Conservation (phyloP, 1,140 invertebrate genomes). For the Drosophila ambigua region DNA sequence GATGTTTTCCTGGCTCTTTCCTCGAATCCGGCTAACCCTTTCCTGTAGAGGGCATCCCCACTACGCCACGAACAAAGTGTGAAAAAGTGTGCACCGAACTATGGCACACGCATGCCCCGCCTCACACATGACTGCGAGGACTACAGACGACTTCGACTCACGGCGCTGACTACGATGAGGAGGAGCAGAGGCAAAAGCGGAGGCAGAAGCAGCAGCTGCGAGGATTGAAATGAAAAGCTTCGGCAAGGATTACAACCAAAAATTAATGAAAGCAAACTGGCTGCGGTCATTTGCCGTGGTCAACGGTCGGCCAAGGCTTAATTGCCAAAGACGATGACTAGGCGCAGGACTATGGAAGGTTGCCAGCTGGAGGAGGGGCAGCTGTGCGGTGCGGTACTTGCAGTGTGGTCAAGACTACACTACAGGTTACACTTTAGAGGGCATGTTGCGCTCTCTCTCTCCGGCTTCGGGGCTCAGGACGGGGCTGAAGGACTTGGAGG, state of each 20-base stretch:
- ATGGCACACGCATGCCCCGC: slow-evolving; percentile 56
- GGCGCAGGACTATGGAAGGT: slow-evolving; percentile 26
- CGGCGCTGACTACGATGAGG: neutral
- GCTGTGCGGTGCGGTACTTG: neutral
- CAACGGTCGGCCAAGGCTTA: slow-evolving; percentile 79
- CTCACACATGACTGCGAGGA: slow-evolving; percentile 8
- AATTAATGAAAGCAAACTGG: slow-evolving; percentile 83
- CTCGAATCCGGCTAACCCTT: slow-evolving; percentile 14
- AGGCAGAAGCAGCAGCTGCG: slow-evolving; percentile 33
- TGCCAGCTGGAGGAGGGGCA: slow-evolving; percentile 1
- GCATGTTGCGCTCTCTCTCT: slow-evolving; percentile 39
- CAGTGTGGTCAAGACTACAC: slow-evolving; percentile 53
- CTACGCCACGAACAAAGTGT: slow-evolving; percentile 48
- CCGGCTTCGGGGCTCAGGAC: slow-evolving; percentile 10
- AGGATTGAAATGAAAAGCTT: slow-evolving; percentile 80
- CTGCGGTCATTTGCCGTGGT: slow-evolving; percentile 82
- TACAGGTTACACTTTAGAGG: slow-evolving; percentile 56
- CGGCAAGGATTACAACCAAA: slow-evolving; percentile 83
- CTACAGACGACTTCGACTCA: too few relatives aligned
- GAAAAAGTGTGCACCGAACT: slow-evolving; percentile 72
- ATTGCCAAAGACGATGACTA: slow-evolving; percentile 75
- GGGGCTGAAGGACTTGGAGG: slow-evolving; percentile 34
- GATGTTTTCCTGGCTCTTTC: neutral
- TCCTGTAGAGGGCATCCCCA: slow-evolving; percentile 13
- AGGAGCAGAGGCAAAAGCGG: neutral